phyloP scores from a whole-genome alignment of 2,888 invertebrate species.

The Tinea semifulvella region DNA sequence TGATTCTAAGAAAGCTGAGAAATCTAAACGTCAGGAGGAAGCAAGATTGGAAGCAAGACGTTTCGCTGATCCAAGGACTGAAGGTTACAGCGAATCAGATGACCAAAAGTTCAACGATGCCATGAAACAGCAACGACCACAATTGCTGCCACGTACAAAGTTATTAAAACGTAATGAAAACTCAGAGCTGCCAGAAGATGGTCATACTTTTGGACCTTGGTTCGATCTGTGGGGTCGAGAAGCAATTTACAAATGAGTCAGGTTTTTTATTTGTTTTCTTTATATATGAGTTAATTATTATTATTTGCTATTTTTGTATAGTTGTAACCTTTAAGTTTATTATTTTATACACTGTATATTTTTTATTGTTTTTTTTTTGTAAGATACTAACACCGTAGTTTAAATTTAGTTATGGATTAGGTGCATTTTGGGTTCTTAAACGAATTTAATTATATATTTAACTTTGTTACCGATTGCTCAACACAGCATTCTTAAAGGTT shows the following conservation, averaged over 20 bases:
- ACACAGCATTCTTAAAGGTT: no score
- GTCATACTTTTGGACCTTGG: constrained; percentile 87
- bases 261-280: constrained; percentile 30
- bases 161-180: constrained; percentile 67
- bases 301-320: constrained; percentile 18
- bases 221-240: constrained; percentile 88
- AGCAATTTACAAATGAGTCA: constrained; percentile 66
- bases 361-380: background rate
- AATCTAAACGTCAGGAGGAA: constrained; percentile 59
- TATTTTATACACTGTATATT: constrained; percentile 1
- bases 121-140: constrained; percentile 59
- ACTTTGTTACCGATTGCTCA: no score
- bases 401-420: no score
- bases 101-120: constrained; percentile 66
- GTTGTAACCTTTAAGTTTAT: constrained; percentile 10
- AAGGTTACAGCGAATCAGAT: constrained; percentile 59
- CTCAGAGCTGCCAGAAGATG: constrained; percentile 62
- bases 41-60: constrained; percentile 53
- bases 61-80: constrained; percentile 45
- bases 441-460: no score
- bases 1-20: constrained; percentile 62
- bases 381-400: no score
- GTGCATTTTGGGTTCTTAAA: no score
- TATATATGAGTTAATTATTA: constrained; percentile 20
- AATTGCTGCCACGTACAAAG: constrained; percentile 76